A percentile compares a stretch with the other conserved stretches of the same genome.
phyloP scores from a whole-genome alignment of 2,113 vertebrate genomes.

The Pica pica region DNA sequence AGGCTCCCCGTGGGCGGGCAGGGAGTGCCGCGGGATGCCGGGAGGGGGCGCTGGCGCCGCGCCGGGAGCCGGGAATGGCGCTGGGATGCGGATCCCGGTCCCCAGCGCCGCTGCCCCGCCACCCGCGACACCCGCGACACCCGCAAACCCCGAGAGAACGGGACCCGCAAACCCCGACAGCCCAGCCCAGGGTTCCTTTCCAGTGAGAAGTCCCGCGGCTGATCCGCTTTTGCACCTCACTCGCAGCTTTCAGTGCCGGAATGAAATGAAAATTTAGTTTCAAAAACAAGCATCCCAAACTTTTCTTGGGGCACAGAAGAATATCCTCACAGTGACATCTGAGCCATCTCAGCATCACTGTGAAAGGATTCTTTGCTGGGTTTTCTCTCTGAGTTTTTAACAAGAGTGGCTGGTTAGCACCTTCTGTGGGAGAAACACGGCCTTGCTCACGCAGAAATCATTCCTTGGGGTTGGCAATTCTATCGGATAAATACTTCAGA shows the following conservation, averaged over 20 bases:
- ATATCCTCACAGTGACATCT: accelerated
- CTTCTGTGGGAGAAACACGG: neutral
- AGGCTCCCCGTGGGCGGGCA: accelerated
- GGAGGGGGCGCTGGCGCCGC: constrained; percentile 20
- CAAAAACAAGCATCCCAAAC: neutral
- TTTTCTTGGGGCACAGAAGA: neutral
- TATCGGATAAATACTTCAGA: neutral
- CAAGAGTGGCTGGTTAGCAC: neutral
- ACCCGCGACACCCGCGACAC: neutral
- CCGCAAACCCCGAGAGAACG: no score
- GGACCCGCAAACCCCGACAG: neutral
- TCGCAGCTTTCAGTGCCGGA: neutral
- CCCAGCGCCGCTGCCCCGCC: neutral
- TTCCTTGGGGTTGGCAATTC: neutral
- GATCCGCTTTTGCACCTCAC: accelerated
- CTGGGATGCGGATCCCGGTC: neutral
- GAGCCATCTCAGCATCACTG: neutral
- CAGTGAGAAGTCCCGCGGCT: accelerated
- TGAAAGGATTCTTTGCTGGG: neutral
- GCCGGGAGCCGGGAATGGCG: neutral
- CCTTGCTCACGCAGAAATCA: neutral
- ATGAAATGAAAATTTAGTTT: neutral
- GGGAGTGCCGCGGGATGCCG: neutral
- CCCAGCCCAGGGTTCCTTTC: neutral
- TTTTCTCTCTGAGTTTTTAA: neutral